A percentile compares a stretch with the other conserved stretches of the same genome.
phyloP scores from a whole-genome alignment of 2,113 vertebrate species.

The Hydropotes inermis region DNA sequence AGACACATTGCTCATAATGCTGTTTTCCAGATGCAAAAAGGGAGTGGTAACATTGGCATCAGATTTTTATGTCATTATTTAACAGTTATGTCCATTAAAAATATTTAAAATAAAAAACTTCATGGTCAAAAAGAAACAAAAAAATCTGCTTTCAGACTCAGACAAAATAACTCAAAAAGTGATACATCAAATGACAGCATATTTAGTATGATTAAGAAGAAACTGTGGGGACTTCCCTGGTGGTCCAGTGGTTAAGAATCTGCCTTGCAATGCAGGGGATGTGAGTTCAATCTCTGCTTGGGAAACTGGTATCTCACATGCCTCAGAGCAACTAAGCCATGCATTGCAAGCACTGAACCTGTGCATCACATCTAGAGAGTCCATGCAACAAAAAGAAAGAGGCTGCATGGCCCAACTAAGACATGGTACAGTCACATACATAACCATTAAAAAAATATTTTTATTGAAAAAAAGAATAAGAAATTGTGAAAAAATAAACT shows the following conservation, averaged over 20 bases:
- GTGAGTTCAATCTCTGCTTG: background rate
- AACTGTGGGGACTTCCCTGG: background rate
- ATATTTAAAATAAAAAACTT: background rate
- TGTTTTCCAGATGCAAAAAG: background rate
- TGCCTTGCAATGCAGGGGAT: background rate
- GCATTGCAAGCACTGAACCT: background rate
- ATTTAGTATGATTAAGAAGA: background rate
- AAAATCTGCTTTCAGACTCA: background rate
- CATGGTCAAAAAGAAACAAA: background rate
- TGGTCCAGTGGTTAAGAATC: background rate
- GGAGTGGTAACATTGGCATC: background rate
- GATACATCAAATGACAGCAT: background rate
- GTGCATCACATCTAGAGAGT: background rate
- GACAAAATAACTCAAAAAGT: background rate
- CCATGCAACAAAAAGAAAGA: background rate
- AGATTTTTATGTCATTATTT: background rate
- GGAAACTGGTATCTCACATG: background rate
- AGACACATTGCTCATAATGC: background rate
- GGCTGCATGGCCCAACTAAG: rapidly evolving
- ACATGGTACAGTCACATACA: background rate
- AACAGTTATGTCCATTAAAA: background rate
- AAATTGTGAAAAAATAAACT: background rate
- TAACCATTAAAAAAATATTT: rapidly evolving
- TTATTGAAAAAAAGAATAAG: background rate
- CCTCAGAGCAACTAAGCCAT: background rate